Evolutionary conservation across 2,888 invertebrate species (phyloP).

Genomic region (Epiblema foenella): DNA sequence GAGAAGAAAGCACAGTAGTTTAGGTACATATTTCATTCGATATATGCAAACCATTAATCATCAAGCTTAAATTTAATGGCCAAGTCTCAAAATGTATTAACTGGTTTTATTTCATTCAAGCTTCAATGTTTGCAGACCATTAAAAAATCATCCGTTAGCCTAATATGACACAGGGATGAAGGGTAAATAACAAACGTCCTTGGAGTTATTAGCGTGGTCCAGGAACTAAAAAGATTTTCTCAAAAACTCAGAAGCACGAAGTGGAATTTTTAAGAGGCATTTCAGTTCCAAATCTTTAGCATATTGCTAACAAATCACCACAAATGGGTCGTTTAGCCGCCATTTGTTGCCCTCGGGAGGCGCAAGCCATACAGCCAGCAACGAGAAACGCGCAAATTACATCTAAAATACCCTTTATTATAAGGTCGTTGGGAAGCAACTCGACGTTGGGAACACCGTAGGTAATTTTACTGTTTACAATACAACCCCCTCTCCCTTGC

Average conservation of each 20-base stretch:
- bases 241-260: slow-evolving; percentile 55
- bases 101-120: too few relatives aligned
- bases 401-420: slow-evolving; percentile 25
- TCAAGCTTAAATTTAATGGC: too few relatives aligned
- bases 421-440: background rate
- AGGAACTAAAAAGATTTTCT: slow-evolving; percentile 54
- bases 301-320: slow-evolving; percentile 84
- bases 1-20: background rate
- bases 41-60: too few relatives aligned
- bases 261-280: slow-evolving; percentile 71
- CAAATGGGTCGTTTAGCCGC: slow-evolving; percentile 83
- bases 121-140: too few relatives aligned
- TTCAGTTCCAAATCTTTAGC: slow-evolving; percentile 79
- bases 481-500: slow-evolving; percentile 60
- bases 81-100: too few relatives aligned
- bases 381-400: slow-evolving; percentile 25
- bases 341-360: slow-evolving; percentile 75
- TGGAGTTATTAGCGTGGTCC: slow-evolving; percentile 12
- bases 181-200: background rate
- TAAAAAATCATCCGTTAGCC: too few relatives aligned
- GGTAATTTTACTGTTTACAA: slow-evolving; percentile 75
- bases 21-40: too few relatives aligned
- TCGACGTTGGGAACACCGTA: slow-evolving; percentile 12
- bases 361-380: slow-evolving; percentile 38
- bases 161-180: background rate